Conservation (phyloP, 2,113 vertebrate genomes). For the Candoia aspera region DNA sequence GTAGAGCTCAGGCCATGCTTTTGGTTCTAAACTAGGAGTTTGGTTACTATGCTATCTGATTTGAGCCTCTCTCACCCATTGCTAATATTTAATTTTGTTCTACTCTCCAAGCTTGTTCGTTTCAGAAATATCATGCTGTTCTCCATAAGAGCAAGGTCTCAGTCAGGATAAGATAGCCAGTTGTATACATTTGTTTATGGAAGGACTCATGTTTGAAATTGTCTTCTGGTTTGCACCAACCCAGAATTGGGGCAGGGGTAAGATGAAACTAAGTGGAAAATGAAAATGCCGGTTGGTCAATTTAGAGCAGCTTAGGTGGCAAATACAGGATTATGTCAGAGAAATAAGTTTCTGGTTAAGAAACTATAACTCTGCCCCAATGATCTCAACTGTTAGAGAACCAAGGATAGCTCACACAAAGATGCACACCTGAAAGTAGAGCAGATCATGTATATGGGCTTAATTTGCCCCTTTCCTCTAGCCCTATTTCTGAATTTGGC, state of each 20-base stretch:
- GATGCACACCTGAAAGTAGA: constrained; percentile 41
- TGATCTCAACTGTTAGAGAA: constrained; percentile 10
- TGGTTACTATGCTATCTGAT: not conserved
- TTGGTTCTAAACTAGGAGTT: not conserved
- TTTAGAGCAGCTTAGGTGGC: constrained; percentile 22
- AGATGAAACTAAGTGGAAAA: not conserved
- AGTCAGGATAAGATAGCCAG: not conserved
- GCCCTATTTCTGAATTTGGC: constrained; percentile 46
- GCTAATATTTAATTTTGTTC: not conserved
- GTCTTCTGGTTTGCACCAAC: not conserved
- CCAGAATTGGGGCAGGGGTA: not conserved
- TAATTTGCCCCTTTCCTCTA: constrained; percentile 55
- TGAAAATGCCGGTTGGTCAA: constrained; percentile 8
- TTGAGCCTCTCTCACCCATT: not conserved
- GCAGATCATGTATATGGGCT: constrained; percentile 43
- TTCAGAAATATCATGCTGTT: not conserved
- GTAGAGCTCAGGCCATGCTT: not conserved
- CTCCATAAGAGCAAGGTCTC: not conserved
- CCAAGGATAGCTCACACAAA: not conserved
- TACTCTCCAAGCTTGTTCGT: not conserved
- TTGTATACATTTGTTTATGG: not conserved
- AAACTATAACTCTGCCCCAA: constrained; percentile 10
- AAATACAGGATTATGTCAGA: constrained; percentile 16
- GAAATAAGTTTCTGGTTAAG: constrained; percentile 21
- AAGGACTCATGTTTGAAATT: not conserved